A percentile compares a stretch with the other conserved stretches of the same genome.
Evolutionary conservation across 1,140 invertebrate species (phyloP).

Genomic region (Amphibalanus amphitrite): DNA sequence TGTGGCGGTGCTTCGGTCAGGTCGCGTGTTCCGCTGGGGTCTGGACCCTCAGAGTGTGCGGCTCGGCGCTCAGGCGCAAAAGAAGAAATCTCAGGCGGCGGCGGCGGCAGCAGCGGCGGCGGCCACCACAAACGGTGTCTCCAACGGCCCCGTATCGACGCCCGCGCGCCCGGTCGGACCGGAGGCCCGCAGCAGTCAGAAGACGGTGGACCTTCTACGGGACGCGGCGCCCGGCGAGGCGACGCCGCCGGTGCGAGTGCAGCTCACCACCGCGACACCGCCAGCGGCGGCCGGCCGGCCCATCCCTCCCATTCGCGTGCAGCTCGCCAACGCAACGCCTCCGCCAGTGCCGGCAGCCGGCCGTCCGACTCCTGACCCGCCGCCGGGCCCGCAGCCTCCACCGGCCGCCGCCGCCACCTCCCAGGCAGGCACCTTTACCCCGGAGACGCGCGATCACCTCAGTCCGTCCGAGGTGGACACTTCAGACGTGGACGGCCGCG

Average conservation of each 20-base stretch:
- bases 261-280: background rate
- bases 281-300: no score
- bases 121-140: no score
- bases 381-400: background rate
- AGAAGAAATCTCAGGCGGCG: background rate
- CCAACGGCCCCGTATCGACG: background rate
- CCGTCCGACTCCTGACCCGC: background rate
- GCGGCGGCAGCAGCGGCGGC: no score
- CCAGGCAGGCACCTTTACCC: conserved; percentile 16
- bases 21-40: background rate
- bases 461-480: conserved; percentile 38
- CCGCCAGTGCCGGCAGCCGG: no score
- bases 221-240: background rate
- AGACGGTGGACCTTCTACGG: background rate
- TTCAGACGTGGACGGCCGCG: conserved; percentile 35
- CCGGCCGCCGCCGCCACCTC: no score
- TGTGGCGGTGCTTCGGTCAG: background rate
- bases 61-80: background rate
- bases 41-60: background rate
- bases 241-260: background rate
- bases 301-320: no score
- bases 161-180: no score
- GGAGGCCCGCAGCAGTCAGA: conserved; percentile 1
- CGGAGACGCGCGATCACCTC: conserved; percentile 31
- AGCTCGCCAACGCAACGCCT: no score